A percentile compares a stretch with the other conserved stretches of the same genome.
These are phyloP conservation scores for Sclerurus mexicanus DNA, from an alignment of 2,113 vertebrate genomes.

Conservation along the genomic window DNA sequence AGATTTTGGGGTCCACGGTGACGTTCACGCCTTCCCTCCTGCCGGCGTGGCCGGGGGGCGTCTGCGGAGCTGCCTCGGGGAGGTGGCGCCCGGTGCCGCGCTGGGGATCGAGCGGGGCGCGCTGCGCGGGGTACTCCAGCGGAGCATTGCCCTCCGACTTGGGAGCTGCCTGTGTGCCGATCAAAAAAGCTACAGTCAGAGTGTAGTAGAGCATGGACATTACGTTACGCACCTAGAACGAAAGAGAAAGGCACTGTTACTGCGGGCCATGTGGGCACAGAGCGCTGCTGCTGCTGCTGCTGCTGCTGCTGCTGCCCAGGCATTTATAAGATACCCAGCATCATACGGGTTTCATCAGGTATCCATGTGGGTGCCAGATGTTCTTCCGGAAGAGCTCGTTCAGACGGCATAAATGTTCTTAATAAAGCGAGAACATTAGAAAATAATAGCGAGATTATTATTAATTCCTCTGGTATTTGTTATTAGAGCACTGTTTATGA, in stretches of 20 bases:
- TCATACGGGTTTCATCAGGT: neutral
- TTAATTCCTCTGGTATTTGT: slow-evolving; percentile 67
- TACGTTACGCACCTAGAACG: slow-evolving; percentile 77
- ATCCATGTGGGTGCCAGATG: slow-evolving; percentile 54
- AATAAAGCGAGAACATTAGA: slow-evolving; percentile 53
- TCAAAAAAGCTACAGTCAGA: slow-evolving; percentile 94
- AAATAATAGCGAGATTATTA: slow-evolving; percentile 60
- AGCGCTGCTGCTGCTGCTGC: neutral
- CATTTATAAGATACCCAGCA: neutral
- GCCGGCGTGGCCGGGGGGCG: slow-evolving; percentile 42
- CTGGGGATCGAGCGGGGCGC: slow-evolving; percentile 58
- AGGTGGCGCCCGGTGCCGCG: slow-evolving; percentile 58
- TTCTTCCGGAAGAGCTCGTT: slow-evolving; percentile 20
- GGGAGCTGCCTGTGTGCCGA: slow-evolving; percentile 91
- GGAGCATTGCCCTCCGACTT: slow-evolving; percentile 87
- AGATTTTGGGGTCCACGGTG: slow-evolving; percentile 89
- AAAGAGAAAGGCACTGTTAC: slow-evolving; percentile 43
- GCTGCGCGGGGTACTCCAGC: slow-evolving; percentile 68
- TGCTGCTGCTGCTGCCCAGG: neutral
- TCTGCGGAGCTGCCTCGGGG: slow-evolving; percentile 67
- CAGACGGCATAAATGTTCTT: slow-evolving; percentile 38
- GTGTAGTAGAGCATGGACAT: slow-evolving; percentile 97
- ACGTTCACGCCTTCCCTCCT: slow-evolving; percentile 72
- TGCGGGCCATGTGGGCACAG: neutral
- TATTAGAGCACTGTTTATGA: slow-evolving; percentile 54